Conservation (phyloP, 2,797 vertebrate species). For the Alfaro cultratus region DNA sequence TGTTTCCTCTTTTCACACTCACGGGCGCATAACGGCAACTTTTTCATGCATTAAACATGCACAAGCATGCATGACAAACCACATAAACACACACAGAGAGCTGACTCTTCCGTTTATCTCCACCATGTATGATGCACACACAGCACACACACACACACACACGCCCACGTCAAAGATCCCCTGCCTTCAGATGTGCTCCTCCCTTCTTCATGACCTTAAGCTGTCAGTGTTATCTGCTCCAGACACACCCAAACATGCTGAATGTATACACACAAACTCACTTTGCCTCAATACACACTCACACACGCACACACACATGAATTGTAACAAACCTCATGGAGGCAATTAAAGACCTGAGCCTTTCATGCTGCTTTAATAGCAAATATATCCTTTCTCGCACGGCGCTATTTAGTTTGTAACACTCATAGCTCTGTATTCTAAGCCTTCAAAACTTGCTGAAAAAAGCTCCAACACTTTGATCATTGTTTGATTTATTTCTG, state of each 20-base stretch:
- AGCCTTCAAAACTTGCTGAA: constrained; percentile 6
- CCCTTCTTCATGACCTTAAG: constrained; percentile 80
- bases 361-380: constrained; percentile 66
- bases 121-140: constrained; percentile 7
- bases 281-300: constrained; percentile 26
- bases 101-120: constrained; percentile 54
- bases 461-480: background rate
- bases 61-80: constrained; percentile 32
- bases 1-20: background rate
- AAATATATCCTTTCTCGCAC: constrained; percentile 48
- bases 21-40: constrained; percentile 33
- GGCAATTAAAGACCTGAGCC: constrained; percentile 64
- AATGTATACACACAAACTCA: constrained; percentile 33
- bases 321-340: constrained; percentile 60
- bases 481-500: constrained; percentile 3
- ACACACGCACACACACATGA: background rate
- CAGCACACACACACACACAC: constrained; percentile 14
- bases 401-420: constrained; percentile 18
- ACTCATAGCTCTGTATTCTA: constrained; percentile 7
- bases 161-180: constrained; percentile 68
- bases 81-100: constrained; percentile 34
- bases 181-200: constrained; percentile 77
- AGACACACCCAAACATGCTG: constrained; percentile 56
- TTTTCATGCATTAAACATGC: constrained; percentile 62
- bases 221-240: constrained; percentile 78